A percentile compares a stretch with the other conserved stretches of the same genome.
Evolutionary conservation across 2,888 invertebrate species (phyloP).

Genomic region (Seladonia tumulorum): DNA sequence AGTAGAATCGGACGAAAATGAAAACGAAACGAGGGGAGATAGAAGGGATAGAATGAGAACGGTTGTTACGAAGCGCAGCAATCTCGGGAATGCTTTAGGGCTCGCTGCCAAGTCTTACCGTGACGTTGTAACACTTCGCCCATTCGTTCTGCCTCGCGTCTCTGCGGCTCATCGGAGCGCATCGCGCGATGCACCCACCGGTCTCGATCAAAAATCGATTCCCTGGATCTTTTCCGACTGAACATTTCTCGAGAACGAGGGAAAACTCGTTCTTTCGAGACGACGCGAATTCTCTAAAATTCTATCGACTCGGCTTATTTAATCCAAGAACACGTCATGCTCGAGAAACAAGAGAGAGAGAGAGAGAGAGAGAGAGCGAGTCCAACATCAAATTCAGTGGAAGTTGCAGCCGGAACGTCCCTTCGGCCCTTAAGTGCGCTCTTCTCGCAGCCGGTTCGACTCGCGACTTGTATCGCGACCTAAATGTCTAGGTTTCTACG

Average conservation of each 20-base stretch:
- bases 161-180: conserved; percentile 40
- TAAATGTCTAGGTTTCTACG: conserved; percentile 67
- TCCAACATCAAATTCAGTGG: too few relatives aligned
- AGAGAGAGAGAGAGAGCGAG: too few relatives aligned
- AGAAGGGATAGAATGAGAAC: conserved; percentile 70
- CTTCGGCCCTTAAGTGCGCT: not conserved
- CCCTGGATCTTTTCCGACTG: not conserved
- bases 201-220: not conserved
- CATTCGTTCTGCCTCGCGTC: conserved; percentile 63
- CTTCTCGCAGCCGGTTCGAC: not conserved
- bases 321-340: not conserved
- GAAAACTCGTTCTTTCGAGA: not conserved
- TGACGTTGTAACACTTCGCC: conserved; percentile 76
- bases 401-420: not conserved
- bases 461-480: conserved; percentile 62
- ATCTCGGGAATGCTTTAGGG: conserved; percentile 78
- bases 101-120: conserved; percentile 79
- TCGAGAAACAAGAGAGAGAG: too few relatives aligned
- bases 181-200: conserved; percentile 5
- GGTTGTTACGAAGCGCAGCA: conserved; percentile 78
- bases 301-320: not conserved
- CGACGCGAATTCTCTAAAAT: not conserved
- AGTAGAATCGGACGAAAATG: conserved; percentile 28
- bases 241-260: not conserved
- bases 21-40: conserved; percentile 40